phyloP scores from a whole-genome alignment of 2,797 vertebrate species.

The Falco cherrug region DNA sequence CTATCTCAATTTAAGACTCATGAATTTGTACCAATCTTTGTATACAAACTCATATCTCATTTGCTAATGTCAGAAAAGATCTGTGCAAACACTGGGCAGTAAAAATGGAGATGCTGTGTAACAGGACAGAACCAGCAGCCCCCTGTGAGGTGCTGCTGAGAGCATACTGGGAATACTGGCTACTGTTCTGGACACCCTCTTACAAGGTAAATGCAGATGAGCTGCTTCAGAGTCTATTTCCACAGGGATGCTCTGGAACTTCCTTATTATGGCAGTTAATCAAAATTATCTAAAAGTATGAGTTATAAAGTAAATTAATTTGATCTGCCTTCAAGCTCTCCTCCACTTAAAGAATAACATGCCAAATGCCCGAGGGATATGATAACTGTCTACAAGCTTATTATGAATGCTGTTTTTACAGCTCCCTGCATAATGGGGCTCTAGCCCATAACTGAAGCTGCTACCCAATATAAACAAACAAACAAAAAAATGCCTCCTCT shows the following conservation, averaged over 20 bases:
- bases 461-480: neutral
- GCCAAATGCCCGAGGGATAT: neutral
- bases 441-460: neutral
- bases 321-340: neutral
- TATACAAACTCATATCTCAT: neutral
- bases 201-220: neutral
- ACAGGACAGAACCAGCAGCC: neutral
- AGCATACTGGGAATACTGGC: neutral
- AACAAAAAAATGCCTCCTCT: neutral
- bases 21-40: neutral
- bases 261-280: neutral
- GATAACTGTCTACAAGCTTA: neutral
- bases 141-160: neutral
- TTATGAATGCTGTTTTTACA: neutral
- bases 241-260: neutral
- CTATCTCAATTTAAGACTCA: slow-evolving; percentile 2
- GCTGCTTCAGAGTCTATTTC: neutral
- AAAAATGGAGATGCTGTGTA: neutral
- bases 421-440: neutral
- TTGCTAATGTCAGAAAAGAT: neutral
- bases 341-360: neutral
- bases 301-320: slow-evolving; percentile 28
- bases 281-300: slow-evolving; percentile 18
- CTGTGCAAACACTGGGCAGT: neutral
- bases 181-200: neutral